These are phyloP conservation scores for Labeo calbasu DNA, from an alignment of 2,797 vertebrate species.

Conservation along the genomic window DNA sequence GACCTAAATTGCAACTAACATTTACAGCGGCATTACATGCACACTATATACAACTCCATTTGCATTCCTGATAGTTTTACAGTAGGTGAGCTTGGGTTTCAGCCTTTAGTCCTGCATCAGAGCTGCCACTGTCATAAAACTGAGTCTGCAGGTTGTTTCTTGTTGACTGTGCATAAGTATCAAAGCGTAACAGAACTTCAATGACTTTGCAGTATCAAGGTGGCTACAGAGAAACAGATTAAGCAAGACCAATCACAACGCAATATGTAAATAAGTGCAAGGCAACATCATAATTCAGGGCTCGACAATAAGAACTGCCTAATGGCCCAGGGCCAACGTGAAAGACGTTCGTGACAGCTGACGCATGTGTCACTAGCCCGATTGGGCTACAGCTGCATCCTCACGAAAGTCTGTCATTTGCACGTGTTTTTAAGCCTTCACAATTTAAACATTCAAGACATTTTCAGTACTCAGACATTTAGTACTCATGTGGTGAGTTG, in stretches of 20 bases:
- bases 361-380: too few relatives aligned
- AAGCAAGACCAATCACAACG: not conserved
- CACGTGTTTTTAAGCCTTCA: too few relatives aligned
- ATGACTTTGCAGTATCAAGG: not conserved
- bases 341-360: too few relatives aligned
- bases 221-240: not conserved
- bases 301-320: too few relatives aligned
- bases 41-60: not conserved
- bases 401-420: too few relatives aligned
- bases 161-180: not conserved
- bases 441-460: too few relatives aligned
- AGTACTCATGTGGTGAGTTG: too few relatives aligned
- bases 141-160: not conserved
- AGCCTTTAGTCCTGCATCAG: not conserved
- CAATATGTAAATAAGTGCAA: not conserved
- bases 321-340: too few relatives aligned
- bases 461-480: too few relatives aligned
- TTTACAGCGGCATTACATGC: not conserved
- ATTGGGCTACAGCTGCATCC: too few relatives aligned
- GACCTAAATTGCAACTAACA: not conserved
- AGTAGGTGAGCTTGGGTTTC: not conserved
- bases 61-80: not conserved
- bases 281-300: not conserved
- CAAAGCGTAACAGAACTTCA: not conserved
- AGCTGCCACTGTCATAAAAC: not conserved